Base-by-base conservation (phyloP, 2,113 vertebrate species). In the Syrmaticus mikado region DNA sequence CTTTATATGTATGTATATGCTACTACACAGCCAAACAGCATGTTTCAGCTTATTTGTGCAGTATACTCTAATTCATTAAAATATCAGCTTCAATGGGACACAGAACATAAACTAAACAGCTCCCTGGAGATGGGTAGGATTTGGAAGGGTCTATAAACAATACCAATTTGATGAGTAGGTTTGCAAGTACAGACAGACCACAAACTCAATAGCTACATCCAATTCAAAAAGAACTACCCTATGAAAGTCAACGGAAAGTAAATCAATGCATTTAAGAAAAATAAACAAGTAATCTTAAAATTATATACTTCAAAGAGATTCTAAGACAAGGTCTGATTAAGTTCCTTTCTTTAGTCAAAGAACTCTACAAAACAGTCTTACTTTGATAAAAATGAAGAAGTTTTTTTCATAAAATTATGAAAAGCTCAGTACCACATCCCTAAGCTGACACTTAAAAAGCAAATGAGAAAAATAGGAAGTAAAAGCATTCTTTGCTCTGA, bases 171-270 rank as follows among this genome's bases (percentile, higher is more conserved):
- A n/a, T n/a, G 32, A 55, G 21, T 14, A 77, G 21, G 27, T 8
- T 17, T 75, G 24, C 38, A 28, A 74, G 40, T 17, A 21, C 28
- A 83, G 19, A 52, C 3, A 64, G 13, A 58, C 9, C 14, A 79
- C 46, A 82, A 64, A 73, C 32, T 32, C 36, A 64, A 74, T 55
- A 57, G 3, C 46, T 50, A 50, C 53, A 43, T 8, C 8, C 5
- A 82, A 32, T n/a, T 18, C 17, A 57, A 27, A 32, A 79, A 62
- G 11, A 45, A 55, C 27, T 38, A 66, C 15, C 25, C 41, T 61
- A 25, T n/a, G 12, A 66, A 72, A 9, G 21, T 13, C 9, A 73
- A 13, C 1, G 3, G 25, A 13, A 32, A 0, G 4, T n/a, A 17
- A 82, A 93, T 38, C 5, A 13, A 45, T 1, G 3, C 2, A 34